Conservation (phyloP, 2,113 vertebrate genomes). For the Lepus europaeus region DNA sequence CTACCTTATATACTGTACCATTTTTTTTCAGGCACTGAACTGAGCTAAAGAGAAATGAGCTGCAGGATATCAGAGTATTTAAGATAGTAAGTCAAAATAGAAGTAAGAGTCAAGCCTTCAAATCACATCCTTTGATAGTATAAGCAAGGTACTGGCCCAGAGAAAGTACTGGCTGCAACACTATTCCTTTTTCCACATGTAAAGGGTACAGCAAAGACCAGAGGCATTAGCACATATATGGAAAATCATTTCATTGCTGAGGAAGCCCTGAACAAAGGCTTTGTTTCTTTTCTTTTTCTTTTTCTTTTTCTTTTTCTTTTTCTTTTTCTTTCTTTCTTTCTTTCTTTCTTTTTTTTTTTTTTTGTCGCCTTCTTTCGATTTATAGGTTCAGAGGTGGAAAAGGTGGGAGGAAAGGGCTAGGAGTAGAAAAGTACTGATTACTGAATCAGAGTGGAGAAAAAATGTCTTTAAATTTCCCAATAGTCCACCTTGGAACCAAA, state of each 20-base stretch:
- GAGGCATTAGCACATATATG: not conserved
- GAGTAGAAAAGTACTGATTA: not conserved
- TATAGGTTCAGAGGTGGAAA: not conserved
- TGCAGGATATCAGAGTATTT: not conserved
- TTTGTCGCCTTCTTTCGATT: not conserved
- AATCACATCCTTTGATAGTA: not conserved
- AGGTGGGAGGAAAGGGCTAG: not conserved
- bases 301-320: no score
- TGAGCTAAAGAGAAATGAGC: not conserved
- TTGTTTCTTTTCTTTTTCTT: no score
- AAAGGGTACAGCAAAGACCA: no score
- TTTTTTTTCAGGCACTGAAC: not conserved
- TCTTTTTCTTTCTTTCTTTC: no score
- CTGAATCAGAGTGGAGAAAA: not conserved
- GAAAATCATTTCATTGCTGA: not conserved
- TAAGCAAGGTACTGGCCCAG: not conserved
- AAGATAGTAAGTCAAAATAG: not conserved
- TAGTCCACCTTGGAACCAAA: no score
- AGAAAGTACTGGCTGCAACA: not conserved
- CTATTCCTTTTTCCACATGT: not conserved
- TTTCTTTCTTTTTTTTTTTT: no score
- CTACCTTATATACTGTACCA: not conserved
- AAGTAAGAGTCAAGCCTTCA: not conserved
- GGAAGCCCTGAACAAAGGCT: not conserved
- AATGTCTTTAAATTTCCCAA: not conserved